phyloP scores from a whole-genome alignment of 2,113 vertebrate species.

The Pygoscelis adeliae region DNA sequence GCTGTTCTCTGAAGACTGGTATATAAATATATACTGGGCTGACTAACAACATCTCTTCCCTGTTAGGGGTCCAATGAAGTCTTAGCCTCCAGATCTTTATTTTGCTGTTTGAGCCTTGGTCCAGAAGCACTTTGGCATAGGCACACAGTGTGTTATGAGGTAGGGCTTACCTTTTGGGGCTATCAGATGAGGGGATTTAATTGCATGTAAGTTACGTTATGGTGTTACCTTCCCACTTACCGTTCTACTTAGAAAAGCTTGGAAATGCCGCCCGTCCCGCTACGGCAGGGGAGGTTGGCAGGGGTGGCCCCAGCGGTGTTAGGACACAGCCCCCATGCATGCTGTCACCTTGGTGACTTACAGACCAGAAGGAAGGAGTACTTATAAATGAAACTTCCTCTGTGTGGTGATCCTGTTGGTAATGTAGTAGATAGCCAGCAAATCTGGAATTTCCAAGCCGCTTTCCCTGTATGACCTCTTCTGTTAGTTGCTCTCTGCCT shows the following conservation, averaged over 20 bases:
- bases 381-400: neutral
- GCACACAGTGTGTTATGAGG: neutral
- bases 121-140: neutral
- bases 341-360: neutral
- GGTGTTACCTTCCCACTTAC: neutral
- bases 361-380: neutral
- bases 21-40: conserved; percentile 37
- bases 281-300: neutral
- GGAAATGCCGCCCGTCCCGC: neutral
- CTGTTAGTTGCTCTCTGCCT: neutral
- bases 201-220: neutral
- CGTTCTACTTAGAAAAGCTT: rapidly evolving
- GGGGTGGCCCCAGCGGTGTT: rapidly evolving
- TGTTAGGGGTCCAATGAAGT: neutral
- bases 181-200: neutral
- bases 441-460: neutral
- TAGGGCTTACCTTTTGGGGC: neutral
- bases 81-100: neutral
- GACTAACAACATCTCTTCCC: neutral
- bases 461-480: neutral
- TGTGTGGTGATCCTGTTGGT: neutral
- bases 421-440: neutral
- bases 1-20: conserved; percentile 23
- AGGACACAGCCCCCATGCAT: neutral
- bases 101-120: neutral